phyloP scores from a whole-genome alignment of 2,888 invertebrate species.

The Mantis religiosa region DNA sequence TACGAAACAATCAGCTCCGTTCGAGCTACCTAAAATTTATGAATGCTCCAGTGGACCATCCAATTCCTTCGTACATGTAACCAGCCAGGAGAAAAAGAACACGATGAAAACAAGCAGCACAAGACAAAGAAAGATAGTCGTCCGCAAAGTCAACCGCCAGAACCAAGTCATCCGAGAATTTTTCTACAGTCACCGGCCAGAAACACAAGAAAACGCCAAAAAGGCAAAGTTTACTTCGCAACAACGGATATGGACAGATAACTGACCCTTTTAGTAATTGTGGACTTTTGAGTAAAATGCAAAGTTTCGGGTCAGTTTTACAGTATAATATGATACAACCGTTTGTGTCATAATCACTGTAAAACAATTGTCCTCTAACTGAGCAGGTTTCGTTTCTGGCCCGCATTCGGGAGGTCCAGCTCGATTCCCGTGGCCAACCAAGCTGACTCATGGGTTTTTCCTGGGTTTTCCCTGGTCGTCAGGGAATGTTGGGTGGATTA shows the following conservation, averaged over 20 bases:
- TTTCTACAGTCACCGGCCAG: not conserved
- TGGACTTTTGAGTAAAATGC: no score
- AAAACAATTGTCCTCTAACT: no score
- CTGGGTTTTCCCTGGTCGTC: no score
- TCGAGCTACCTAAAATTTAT: constrained; percentile 9
- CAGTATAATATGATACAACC: no score
- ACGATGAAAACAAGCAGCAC: not conserved
- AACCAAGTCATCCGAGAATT: not conserved
- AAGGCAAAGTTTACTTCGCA: not conserved
- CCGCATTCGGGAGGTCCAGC: no score
- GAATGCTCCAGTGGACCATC: not conserved
- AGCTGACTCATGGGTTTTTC: no score
- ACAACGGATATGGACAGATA: not conserved
- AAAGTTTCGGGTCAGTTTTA: no score
- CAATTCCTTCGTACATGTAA: not conserved
- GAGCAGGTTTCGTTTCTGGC: no score
- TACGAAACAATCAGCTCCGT: not conserved
- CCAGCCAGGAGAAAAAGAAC: not conserved
- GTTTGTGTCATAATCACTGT: no score
- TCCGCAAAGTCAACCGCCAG: not conserved
- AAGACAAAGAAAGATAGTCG: not conserved
- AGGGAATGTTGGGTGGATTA: no score
- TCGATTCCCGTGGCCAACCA: no score
- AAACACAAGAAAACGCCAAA: not conserved
- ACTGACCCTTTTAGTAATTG: no score